These are phyloP conservation scores for Sitophilus oryzae DNA, from an alignment of 1,140 invertebrate species.

Conservation along the genomic window DNA sequence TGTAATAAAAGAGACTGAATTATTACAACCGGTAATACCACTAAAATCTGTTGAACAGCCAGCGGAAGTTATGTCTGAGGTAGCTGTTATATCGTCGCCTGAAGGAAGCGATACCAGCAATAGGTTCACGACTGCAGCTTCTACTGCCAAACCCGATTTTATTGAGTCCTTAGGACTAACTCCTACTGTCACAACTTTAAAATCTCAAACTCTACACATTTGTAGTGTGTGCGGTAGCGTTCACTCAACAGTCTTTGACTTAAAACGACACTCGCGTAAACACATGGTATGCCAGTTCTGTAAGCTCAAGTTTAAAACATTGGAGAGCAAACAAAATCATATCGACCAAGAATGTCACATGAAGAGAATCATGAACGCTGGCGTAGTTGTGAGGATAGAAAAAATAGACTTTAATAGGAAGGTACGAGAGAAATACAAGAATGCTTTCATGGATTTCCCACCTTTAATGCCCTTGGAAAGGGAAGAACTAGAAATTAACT, in stretches of 20 bases:
- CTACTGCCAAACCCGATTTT: neutral
- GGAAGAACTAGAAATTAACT: neutral
- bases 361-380: constrained; percentile 19
- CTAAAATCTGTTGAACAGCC: neutral
- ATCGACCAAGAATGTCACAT: constrained; percentile 14
- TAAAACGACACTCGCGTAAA: constrained; percentile 21
- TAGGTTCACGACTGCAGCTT: neutral
- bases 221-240: constrained; percentile 20
- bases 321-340: constrained; percentile 19
- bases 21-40: neutral
- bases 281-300: constrained; percentile 31
- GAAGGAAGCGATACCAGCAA: too few species aligned
- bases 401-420: constrained; percentile 17
- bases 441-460: constrained; percentile 16
- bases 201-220: constrained; percentile 12
- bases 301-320: constrained; percentile 19
- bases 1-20: neutral
- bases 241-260: constrained; percentile 9
- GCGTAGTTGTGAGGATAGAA: constrained; percentile 10
- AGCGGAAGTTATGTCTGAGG: neutral
- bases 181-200: constrained; percentile 10
- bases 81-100: neutral
- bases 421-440: constrained; percentile 22
- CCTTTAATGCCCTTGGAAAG: neutral
- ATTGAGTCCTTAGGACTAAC: constrained; percentile 4